Conservation (phyloP, 1,140 invertebrate genomes). For the Neelides sp. region DNA sequence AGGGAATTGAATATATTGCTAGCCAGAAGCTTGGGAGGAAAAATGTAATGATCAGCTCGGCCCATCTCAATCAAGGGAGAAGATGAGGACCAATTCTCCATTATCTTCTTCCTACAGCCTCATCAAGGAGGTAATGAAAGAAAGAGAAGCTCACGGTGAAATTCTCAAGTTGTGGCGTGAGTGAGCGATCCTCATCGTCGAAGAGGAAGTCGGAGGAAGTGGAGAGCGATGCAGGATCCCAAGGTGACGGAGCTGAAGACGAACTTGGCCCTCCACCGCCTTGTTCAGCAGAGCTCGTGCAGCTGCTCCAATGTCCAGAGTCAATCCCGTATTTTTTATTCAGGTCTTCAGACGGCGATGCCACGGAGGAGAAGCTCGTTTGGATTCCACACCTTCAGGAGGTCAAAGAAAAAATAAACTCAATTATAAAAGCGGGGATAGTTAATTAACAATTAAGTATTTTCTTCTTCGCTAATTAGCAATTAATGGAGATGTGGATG, state of each 20-base stretch:
- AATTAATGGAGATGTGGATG: too few species aligned
- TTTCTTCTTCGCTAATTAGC: too few species aligned
- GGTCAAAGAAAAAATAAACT: not conserved
- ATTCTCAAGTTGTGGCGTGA: slow-evolving; percentile 30
- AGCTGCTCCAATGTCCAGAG: slow-evolving; percentile 31
- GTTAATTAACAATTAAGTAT: too few species aligned
- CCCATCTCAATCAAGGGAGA: not conserved
- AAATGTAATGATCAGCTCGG: too few species aligned
- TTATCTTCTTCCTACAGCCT: not conserved
- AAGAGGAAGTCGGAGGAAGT: slow-evolving; percentile 29
- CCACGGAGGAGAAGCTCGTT: slow-evolving; percentile 29
- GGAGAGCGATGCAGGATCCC: slow-evolving; percentile 25
- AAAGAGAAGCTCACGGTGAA: slow-evolving; percentile 30
- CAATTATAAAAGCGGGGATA: slow-evolving; percentile 7
- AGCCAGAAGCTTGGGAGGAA: too few species aligned
- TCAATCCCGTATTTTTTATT: slow-evolving; percentile 28
- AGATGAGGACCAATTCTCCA: not conserved
- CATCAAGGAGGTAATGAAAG: too few species aligned
- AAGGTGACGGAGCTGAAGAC: slow-evolving; percentile 24
- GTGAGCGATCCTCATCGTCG: slow-evolving; percentile 29
- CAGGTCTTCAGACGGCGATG: slow-evolving; percentile 16
- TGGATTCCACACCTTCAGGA: slow-evolving; percentile 29
- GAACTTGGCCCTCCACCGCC: slow-evolving; percentile 14
- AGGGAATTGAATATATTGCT: too few species aligned
- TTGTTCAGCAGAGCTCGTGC: slow-evolving; percentile 26